phyloP scores from a whole-genome alignment of 2,888 invertebrate species.

The Pseudococcus jackbeardsleyi region DNA sequence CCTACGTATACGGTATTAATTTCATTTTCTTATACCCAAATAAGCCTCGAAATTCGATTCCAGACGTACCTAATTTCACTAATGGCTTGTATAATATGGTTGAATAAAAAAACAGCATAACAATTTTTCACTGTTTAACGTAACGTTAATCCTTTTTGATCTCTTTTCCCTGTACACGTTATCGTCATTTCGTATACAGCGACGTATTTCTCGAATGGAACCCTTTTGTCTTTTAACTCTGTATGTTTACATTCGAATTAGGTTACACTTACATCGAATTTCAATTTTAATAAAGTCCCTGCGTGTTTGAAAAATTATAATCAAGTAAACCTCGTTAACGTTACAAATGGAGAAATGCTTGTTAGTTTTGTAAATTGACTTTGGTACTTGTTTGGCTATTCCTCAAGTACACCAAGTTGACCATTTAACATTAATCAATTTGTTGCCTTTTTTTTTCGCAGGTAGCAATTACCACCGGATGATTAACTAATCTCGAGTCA shows the following conservation, averaged over 20 bases:
- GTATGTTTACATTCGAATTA: conserved; percentile 48
- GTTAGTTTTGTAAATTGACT: neutral
- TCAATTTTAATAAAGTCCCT: conserved; percentile 45
- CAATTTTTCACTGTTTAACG: conserved; percentile 26
- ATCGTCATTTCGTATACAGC: conserved; percentile 23
- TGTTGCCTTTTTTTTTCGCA: conserved; percentile 10
- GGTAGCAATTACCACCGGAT: conserved; percentile 14
- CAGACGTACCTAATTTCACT: conserved; percentile 38
- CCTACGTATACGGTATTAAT: conserved; percentile 4
- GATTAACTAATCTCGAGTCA: conserved; percentile 37
- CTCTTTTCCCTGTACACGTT: conserved; percentile 46
- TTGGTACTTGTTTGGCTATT: neutral
- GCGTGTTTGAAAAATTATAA: conserved; percentile 32
- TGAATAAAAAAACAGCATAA: neutral
- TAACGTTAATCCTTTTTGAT: conserved; percentile 55
- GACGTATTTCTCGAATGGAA: neutral
- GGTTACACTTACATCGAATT: conserved; percentile 30
- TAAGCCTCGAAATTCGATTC: conserved; percentile 45
- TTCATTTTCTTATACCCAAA: conserved; percentile 38
- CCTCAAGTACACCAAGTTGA: neutral
- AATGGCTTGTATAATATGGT: conserved; percentile 38
- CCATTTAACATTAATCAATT: conserved; percentile 23
- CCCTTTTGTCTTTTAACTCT: conserved; percentile 24
- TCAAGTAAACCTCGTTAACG: neutral
- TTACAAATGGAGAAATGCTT: neutral